Percentiles rank a stretch among this genome's conserved stretches.
Conservation (phyloP, 2,888 invertebrate genomes). For the Drosophila putrida region DNA sequence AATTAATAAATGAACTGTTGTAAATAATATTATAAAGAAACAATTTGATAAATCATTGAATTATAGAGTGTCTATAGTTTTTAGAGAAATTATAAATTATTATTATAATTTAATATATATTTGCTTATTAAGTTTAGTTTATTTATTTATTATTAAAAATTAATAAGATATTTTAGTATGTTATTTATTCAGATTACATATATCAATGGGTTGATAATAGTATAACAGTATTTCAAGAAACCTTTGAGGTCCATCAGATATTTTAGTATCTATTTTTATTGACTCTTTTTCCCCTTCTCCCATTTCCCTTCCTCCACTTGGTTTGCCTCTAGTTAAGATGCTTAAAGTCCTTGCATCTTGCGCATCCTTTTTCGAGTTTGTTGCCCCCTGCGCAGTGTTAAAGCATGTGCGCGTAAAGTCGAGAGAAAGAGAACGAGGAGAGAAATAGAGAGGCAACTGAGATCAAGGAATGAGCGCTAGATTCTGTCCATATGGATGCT, state of each 20-base stretch:
- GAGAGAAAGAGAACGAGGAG: not conserved
- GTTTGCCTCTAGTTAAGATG: slow-evolving; percentile 25
- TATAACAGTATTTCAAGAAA: not conserved
- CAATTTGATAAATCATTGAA: no score
- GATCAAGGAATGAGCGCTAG: no score
- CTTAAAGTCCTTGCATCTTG: slow-evolving; percentile 34
- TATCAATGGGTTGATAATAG: no score
- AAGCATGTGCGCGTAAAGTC: slow-evolving; percentile 55
- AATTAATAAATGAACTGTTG: no score
- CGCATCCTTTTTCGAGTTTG: slow-evolving; percentile 48
- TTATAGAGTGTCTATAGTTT: no score
- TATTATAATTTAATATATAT: no score
- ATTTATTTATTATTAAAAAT: no score
- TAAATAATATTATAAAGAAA: no score
- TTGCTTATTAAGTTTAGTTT: no score
- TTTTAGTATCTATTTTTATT: not conserved
- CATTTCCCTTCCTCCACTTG: slow-evolving; percentile 24
- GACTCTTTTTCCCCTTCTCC: not conserved
- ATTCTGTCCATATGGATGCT: slow-evolving; percentile 63
- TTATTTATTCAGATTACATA: no score
- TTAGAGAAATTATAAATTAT: no score
- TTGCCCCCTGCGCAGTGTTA: slow-evolving; percentile 47
- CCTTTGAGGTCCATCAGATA: not conserved
- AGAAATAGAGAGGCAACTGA: not conserved
- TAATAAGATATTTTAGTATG: not conserved